These are phyloP conservation scores for Drosophila ananassae DNA, from an alignment of 1,140 invertebrate species.

Conservation along the genomic window DNA sequence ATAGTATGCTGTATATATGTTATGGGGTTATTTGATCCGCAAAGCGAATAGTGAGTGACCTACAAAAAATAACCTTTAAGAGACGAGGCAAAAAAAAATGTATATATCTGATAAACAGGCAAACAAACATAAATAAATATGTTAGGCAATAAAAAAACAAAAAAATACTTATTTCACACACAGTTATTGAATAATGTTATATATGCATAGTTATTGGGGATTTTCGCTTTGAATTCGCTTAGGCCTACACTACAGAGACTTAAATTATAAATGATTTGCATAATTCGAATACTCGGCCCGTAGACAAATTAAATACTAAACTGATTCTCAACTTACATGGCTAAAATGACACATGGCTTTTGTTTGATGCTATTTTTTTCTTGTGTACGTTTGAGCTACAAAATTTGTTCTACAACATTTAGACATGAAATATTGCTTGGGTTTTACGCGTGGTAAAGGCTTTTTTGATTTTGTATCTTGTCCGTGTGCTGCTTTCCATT, in stretches of 20 bases:
- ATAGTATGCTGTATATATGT: slow-evolving; percentile 41
- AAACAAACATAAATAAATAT: slow-evolving; percentile 39
- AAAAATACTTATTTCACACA: slow-evolving; percentile 55
- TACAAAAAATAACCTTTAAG: slow-evolving; percentile 20
- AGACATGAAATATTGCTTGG: slow-evolving; percentile 79
- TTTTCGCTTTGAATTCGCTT: slow-evolving; percentile 47
- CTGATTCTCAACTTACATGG: slow-evolving; percentile 49
- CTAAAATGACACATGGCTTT: slow-evolving; percentile 78
- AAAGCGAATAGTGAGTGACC: slow-evolving; percentile 23
- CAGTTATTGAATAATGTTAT: slow-evolving; percentile 39
- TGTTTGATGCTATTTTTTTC: slow-evolving; percentile 38
- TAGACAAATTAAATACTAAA: slow-evolving; percentile 37
- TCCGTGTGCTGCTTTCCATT: slow-evolving; percentile 39
- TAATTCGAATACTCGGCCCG: slow-evolving; percentile 71
- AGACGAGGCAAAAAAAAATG: background rate
- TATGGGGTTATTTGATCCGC: slow-evolving; percentile 36
- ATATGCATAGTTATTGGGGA: slow-evolving; percentile 20
- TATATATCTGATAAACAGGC: slow-evolving; percentile 12
- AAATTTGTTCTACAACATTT: slow-evolving; percentile 71
- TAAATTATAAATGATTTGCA: slow-evolving; percentile 63
- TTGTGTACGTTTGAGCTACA: slow-evolving; percentile 55
- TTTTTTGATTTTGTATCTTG: slow-evolving; percentile 76
- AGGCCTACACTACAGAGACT: slow-evolving; percentile 52
- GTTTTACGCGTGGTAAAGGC: slow-evolving; percentile 70
- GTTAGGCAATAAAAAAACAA: slow-evolving; percentile 59